A percentile compares a stretch with the other conserved stretches of the same genome.
Evolutionary conservation across 2,113 vertebrate genomes (phyloP).

Genomic region (Entelurus aequoreus): DNA sequence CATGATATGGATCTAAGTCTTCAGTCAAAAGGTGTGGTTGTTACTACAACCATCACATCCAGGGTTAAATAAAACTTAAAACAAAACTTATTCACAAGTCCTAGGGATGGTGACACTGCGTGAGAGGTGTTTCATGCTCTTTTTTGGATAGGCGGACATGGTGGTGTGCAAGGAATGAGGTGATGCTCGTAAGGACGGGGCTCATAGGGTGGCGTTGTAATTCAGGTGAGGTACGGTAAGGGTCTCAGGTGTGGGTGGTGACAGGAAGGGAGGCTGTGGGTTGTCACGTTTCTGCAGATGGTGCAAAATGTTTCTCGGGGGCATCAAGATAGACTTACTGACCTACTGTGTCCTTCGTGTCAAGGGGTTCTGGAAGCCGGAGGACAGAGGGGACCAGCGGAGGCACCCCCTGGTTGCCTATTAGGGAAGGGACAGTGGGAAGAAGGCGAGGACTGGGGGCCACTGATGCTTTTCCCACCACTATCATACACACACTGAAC

Average conservation of each 20-base stretch:
- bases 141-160: slow-evolving; percentile 19
- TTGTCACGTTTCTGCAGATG: slow-evolving; percentile 10
- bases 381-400: slow-evolving; percentile 26
- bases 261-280: not conserved
- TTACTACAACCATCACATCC: not conserved
- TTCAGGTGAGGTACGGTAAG: not conserved
- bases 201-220: not conserved
- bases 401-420: slow-evolving; percentile 45
- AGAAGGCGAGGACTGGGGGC: slow-evolving; percentile 36
- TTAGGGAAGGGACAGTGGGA: slow-evolving; percentile 43
- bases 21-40: too few species aligned
- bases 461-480: slow-evolving; percentile 31
- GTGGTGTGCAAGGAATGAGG: slow-evolving; percentile 36
- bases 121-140: slow-evolving; percentile 54
- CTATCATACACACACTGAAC: slow-evolving; percentile 40
- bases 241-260: slow-evolving; percentile 4
- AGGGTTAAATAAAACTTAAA: slow-evolving; percentile 47
- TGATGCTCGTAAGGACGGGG: slow-evolving; percentile 16
- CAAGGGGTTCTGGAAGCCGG: slow-evolving; percentile 44
- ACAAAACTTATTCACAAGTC: slow-evolving; percentile 38
- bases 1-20: too few species aligned
- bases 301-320: slow-evolving; percentile 1
- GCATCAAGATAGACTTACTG: slow-evolving; percentile 43
- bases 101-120: slow-evolving; percentile 53
- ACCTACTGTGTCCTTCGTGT: slow-evolving; percentile 51